Evolutionary conservation across 2,888 invertebrate genomes (phyloP).

Genomic region (Bombylius major): DNA sequence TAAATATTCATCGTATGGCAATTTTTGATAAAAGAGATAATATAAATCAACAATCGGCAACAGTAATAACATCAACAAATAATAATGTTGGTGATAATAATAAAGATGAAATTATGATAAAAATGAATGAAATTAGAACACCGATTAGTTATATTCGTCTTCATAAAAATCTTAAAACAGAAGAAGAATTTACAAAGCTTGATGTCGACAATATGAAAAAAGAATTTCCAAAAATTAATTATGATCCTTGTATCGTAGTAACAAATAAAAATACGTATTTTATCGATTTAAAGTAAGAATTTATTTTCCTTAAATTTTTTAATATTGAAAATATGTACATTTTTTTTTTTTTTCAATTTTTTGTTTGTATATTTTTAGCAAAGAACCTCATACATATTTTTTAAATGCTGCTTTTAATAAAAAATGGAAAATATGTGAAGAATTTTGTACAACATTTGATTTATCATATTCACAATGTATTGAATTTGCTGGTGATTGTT

Average conservation of each 20-base stretch:
- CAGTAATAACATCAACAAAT: constrained; percentile 17
- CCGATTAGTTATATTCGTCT: constrained; percentile 32
- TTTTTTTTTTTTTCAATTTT: not conserved
- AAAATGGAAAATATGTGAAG: constrained; percentile 33
- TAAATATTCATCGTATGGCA: constrained; percentile 34
- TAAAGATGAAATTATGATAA: constrained; percentile 12
- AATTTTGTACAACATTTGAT: constrained; percentile 37
- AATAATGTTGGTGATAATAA: constrained; percentile 31
- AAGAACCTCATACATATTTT: constrained; percentile 32
- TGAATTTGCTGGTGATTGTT: constrained; percentile 69
- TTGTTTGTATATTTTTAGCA: constrained; percentile 17
- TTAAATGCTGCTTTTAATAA: constrained; percentile 30
- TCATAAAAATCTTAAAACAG: constrained; percentile 24
- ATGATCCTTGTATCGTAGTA: constrained; percentile 35
- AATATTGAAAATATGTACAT: not conserved
- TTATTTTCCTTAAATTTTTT: not conserved
- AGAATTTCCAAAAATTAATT: constrained; percentile 34
- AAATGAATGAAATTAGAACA: constrained; percentile 28
- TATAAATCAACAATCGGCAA: constrained; percentile 8
- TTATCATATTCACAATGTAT: constrained; percentile 38
- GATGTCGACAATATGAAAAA: constrained; percentile 34
- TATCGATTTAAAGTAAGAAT: constrained; percentile 28
- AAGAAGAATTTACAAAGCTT: constrained; percentile 25
- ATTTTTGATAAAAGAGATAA: not conserved
- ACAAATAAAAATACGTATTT: constrained; percentile 35